Conservation (phyloP, 1,140 invertebrate genomes). For the Lordiphosa stackelbergi region DNA sequence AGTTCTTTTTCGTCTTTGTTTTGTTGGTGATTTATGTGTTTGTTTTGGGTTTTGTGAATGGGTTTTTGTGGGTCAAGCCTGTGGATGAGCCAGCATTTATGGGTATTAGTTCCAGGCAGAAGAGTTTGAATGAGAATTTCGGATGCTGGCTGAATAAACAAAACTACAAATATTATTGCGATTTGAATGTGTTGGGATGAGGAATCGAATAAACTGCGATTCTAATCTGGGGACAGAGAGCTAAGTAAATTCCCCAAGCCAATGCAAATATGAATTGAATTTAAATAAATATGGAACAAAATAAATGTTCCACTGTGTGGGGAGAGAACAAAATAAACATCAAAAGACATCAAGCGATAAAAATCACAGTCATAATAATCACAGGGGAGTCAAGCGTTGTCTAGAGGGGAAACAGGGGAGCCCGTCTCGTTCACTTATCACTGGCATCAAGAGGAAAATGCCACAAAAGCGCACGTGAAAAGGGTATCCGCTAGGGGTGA, state of each 20-base stretch:
- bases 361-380: slow-evolving; percentile 56
- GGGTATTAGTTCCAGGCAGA: slow-evolving; percentile 57
- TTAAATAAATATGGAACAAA: slow-evolving; percentile 59
- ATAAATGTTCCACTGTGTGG: slow-evolving; percentile 11
- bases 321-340: slow-evolving; percentile 34
- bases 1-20: slow-evolving; percentile 40
- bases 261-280: slow-evolving; percentile 63
- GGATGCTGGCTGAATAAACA: slow-evolving; percentile 63
- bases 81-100: slow-evolving; percentile 55
- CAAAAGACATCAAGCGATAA: slow-evolving; percentile 51
- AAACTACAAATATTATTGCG: slow-evolving; percentile 24
- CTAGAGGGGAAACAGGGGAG: not conserved
- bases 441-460: not conserved
- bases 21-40: slow-evolving; percentile 66
- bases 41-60: slow-evolving; percentile 53
- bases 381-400: slow-evolving; percentile 23
- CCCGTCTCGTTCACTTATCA: slow-evolving; percentile 19
- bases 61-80: slow-evolving; percentile 56
- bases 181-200: slow-evolving; percentile 21
- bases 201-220: slow-evolving; percentile 43
- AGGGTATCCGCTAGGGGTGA: slow-evolving; percentile 1
- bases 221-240: slow-evolving; percentile 41
- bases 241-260: slow-evolving; percentile 53
- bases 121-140: slow-evolving; percentile 38
- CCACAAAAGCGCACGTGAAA: slow-evolving; percentile 1